Percentiles rank a stretch among this genome's conserved stretches.
Conservation (phyloP, 1,140 invertebrate species). For the Scaptomyza pallida region DNA sequence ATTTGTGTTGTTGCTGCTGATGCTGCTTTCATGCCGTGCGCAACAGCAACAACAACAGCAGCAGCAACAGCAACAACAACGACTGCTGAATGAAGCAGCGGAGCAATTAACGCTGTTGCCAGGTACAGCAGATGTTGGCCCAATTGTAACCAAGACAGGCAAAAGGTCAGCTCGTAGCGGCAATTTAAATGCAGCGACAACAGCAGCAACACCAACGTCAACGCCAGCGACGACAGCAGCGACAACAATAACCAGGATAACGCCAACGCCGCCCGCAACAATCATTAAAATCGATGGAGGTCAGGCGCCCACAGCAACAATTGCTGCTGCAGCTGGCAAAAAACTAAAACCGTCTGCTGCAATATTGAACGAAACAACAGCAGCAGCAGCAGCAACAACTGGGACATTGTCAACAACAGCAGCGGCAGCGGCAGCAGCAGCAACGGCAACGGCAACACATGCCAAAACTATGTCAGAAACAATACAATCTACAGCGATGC, state of each 20-base stretch:
- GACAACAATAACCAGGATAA: conserved; percentile 7
- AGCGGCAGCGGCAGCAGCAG: conserved; percentile 1
- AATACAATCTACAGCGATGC: conserved; percentile 25
- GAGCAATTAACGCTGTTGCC: conserved; percentile 50
- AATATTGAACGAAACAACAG: conserved; percentile 22
- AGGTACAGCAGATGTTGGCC: conserved; percentile 8
- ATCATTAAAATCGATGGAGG: conserved; percentile 24
- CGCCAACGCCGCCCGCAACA: background rate
- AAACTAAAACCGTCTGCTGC: conserved; percentile 24
- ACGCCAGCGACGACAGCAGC: background rate
- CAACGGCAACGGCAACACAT: conserved; percentile 2
- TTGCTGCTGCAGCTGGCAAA: background rate
- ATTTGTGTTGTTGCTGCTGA: conserved; percentile 15
- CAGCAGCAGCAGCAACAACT: conserved; percentile 7
- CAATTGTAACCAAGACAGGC: conserved; percentile 2
- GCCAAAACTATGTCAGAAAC: conserved; percentile 12
- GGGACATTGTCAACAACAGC: conserved; percentile 12
- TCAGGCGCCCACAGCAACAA: conserved; percentile 8
- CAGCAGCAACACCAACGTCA: background rate
- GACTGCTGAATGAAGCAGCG: conserved; percentile 2
- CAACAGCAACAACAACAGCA: conserved; percentile 20
- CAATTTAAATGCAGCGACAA: conserved; percentile 62
- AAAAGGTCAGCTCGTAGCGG: conserved; percentile 15
- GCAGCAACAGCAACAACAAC: conserved; percentile 19
- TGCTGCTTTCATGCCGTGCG: conserved; percentile 11